These are phyloP conservation scores for Philaenus spumarius DNA, from an alignment of 1,140 invertebrate genomes.

Conservation along the genomic window DNA sequence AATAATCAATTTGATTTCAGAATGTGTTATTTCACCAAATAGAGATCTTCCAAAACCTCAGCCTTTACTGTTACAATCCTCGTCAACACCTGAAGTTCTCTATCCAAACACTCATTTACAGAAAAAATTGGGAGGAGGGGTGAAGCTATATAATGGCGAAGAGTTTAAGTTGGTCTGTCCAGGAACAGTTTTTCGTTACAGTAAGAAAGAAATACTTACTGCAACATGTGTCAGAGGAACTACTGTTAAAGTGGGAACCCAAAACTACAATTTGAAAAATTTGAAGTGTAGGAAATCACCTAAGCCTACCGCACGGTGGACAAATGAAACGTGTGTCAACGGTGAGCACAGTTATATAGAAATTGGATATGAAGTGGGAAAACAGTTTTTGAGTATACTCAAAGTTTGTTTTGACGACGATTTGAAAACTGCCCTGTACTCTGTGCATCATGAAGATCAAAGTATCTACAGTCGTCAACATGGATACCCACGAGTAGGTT, in stretches of 20 bases:
- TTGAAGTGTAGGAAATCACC: slow-evolving; percentile 20
- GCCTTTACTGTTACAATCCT: too few relatives aligned
- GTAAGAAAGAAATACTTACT: neutral
- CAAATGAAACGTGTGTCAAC: slow-evolving; percentile 8
- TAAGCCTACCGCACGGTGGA: slow-evolving; percentile 10
- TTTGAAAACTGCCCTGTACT: slow-evolving; percentile 28
- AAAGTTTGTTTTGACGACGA: slow-evolving; percentile 31
- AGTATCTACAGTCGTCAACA: neutral
- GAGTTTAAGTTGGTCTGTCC: slow-evolving; percentile 27
- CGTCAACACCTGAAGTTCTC: too few relatives aligned
- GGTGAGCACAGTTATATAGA: slow-evolving; percentile 21
- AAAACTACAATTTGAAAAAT: slow-evolving; percentile 11
- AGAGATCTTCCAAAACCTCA: too few relatives aligned
- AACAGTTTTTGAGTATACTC: slow-evolving; percentile 30
- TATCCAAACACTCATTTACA: too few relatives aligned
- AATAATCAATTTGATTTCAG: too few relatives aligned
- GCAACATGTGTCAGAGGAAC: slow-evolving; percentile 13
- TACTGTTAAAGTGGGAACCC: neutral
- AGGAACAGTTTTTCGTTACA: slow-evolving; percentile 16
- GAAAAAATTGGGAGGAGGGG: neutral
- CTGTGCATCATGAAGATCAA: slow-evolving; percentile 17
- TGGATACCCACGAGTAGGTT: slow-evolving; percentile 13
- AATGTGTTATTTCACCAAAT: too few relatives aligned
- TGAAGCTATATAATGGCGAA: slow-evolving; percentile 16
- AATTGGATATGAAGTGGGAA: slow-evolving; percentile 33